A percentile compares a stretch with the other conserved stretches of the same genome.
These are phyloP conservation scores for Clepsis dumicolana DNA, from an alignment of 2,888 invertebrate species.

Conservation along the genomic window DNA sequence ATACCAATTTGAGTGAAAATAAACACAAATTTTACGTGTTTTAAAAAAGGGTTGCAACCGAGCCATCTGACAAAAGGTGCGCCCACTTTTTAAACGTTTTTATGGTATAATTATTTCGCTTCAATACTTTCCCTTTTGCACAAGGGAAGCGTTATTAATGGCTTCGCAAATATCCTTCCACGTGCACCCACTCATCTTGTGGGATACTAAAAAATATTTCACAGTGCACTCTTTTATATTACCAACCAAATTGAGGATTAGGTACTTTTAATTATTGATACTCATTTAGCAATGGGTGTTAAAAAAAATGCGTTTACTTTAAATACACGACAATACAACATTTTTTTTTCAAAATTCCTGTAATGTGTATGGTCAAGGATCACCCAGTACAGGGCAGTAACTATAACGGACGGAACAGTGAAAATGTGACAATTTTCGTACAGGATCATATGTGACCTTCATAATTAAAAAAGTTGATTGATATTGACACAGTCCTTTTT, in stretches of 20 bases:
- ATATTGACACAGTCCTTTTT: too few species aligned
- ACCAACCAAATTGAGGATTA: background rate
- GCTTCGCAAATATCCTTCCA: conserved; percentile 80
- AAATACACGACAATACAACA: too few species aligned
- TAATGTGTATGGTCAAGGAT: too few species aligned
- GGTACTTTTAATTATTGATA: background rate
- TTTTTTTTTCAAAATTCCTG: too few species aligned
- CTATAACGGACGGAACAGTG: too few species aligned
- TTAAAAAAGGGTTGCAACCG: conserved; percentile 62
- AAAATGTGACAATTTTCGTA: too few species aligned
- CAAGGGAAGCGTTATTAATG: conserved; percentile 71
- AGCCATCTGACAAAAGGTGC: conserved; percentile 69
- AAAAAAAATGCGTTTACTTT: too few species aligned
- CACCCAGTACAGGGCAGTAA: too few species aligned
- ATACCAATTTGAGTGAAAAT: conserved; percentile 19
- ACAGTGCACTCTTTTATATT: background rate
- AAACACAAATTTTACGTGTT: conserved; percentile 33
- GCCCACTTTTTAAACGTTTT: conserved; percentile 60
- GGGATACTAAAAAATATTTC: conserved; percentile 10
- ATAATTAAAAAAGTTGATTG: too few species aligned
- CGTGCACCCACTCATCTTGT: conserved; percentile 51
- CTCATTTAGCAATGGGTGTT: background rate
- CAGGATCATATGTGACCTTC: too few species aligned
- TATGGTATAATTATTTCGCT: conserved; percentile 72
- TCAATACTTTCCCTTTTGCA: conserved; percentile 76